Conservation (phyloP, 2,888 invertebrate genomes). For the Plagodis dolabraria region DNA sequence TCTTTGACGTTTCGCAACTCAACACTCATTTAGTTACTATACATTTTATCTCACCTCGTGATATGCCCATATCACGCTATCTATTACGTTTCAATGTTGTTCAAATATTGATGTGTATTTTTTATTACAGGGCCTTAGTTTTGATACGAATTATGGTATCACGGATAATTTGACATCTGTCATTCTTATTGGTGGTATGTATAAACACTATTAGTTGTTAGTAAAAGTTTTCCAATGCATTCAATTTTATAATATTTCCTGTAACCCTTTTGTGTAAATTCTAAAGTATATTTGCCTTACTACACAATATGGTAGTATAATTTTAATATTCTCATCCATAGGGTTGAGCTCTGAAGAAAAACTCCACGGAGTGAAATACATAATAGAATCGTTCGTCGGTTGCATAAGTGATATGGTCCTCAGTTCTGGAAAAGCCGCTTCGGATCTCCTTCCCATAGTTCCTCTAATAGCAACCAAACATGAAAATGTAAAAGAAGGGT, state of each 20-base stretch:
- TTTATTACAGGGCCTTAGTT: slow-evolving; percentile 87
- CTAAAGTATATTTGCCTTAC: not conserved
- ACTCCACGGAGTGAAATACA: slow-evolving; percentile 95
- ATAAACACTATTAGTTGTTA: not conserved
- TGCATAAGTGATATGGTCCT: slow-evolving; percentile 95
- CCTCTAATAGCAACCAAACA: slow-evolving; percentile 94
- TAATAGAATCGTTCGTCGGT: slow-evolving; percentile 96
- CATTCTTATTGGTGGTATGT: slow-evolving; percentile 94
- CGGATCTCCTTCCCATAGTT: slow-evolving; percentile 91
- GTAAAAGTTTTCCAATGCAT: not conserved
- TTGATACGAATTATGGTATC: slow-evolving; percentile 94
- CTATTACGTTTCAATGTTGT: slow-evolving; percentile 3
- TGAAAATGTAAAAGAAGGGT: slow-evolving; percentile 95
- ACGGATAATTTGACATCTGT: slow-evolving; percentile 94
- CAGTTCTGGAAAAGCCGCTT: slow-evolving; percentile 94
- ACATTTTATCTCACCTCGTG: no score
- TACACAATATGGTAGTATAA: not conserved
- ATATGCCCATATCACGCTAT: no score
- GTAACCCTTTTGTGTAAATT: not conserved
- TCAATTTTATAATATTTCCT: not conserved
- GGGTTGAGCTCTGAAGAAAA: slow-evolving; percentile 95
- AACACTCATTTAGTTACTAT: no score
- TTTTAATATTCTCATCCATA: slow-evolving; percentile 47
- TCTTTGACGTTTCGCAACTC: no score
- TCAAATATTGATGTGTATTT: slow-evolving; percentile 23